phyloP scores from a whole-genome alignment of 1,140 invertebrate species.

The Trichonephila clavata region DNA sequence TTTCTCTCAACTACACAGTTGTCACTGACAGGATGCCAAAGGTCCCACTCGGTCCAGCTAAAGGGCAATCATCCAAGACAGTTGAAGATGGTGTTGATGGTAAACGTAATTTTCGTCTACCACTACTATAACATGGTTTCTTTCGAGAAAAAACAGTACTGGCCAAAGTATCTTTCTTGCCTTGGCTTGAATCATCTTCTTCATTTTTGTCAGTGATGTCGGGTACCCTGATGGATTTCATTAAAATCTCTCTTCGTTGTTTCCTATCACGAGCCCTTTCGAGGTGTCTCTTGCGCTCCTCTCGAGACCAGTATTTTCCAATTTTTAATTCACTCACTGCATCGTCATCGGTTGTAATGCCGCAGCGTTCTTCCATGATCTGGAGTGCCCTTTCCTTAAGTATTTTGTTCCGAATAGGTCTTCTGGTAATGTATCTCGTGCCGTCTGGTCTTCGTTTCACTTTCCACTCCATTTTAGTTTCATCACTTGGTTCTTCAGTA shows the following conservation, averaged over 20 bases:
- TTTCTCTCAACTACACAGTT: conserved; percentile 51
- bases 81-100: conserved; percentile 69
- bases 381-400: conserved; percentile 87
- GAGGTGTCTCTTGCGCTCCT: conserved; percentile 88
- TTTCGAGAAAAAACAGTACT: conserved; percentile 23
- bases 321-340: conserved; percentile 90
- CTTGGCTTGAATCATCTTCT: conserved; percentile 72
- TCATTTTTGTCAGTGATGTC: conserved; percentile 67
- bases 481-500: conserved; percentile 73
- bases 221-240: conserved; percentile 74
- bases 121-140: not conserved
- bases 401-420: conserved; percentile 87
- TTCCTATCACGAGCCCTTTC: conserved; percentile 86
- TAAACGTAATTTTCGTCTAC: conserved; percentile 12
- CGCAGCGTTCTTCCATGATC: conserved; percentile 86
- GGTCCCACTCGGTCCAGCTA: conserved; percentile 53
- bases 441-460: conserved; percentile 90
- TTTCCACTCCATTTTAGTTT: conserved; percentile 88
- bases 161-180: conserved; percentile 37
- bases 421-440: conserved; percentile 88
- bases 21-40: conserved; percentile 71
- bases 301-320: conserved; percentile 90
- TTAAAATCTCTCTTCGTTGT: conserved; percentile 80
- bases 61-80: conserved; percentile 62
- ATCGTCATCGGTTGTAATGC: conserved; percentile 91